Evolutionary conservation across 1,140 invertebrate species (phyloP).

Genomic region (Lasioglossum albipes): DNA sequence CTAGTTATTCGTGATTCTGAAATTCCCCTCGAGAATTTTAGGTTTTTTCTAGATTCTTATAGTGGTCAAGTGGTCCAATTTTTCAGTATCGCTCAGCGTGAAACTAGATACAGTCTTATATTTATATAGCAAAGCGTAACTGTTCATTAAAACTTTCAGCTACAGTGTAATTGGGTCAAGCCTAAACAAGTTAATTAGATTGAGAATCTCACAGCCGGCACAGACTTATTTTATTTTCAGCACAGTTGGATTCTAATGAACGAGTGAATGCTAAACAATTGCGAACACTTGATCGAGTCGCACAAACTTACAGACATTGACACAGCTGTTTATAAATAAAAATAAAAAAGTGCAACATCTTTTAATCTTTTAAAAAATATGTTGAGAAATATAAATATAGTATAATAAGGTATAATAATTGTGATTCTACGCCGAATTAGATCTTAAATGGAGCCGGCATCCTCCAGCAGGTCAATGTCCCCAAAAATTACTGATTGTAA

Average conservation of each 20-base stretch:
- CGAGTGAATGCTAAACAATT: too few species aligned
- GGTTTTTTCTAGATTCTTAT: too few species aligned
- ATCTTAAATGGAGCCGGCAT: neutral
- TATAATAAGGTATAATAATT: neutral
- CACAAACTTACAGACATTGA: too few species aligned
- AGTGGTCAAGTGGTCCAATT: neutral
- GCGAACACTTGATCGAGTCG: too few species aligned
- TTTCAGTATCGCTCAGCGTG: neutral
- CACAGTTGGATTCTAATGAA: too few species aligned
- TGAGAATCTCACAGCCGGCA: neutral
- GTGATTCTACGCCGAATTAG: neutral
- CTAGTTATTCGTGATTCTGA: too few species aligned
- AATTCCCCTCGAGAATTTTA: too few species aligned
- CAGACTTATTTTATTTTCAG: too few species aligned
- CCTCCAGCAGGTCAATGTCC: slow-evolving; percentile 16
- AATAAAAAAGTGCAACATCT: too few species aligned
- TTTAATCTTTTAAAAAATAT: too few species aligned
- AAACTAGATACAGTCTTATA: neutral
- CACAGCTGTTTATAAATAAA: too few species aligned
- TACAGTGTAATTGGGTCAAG: neutral
- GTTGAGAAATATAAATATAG: neutral
- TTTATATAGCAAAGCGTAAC: neutral
- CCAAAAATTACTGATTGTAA: slow-evolving; percentile 22
- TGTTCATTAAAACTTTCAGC: neutral
- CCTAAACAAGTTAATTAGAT: neutral